Conservation (phyloP, 1,140 invertebrate species). For the Armadillidium nasatum region DNA sequence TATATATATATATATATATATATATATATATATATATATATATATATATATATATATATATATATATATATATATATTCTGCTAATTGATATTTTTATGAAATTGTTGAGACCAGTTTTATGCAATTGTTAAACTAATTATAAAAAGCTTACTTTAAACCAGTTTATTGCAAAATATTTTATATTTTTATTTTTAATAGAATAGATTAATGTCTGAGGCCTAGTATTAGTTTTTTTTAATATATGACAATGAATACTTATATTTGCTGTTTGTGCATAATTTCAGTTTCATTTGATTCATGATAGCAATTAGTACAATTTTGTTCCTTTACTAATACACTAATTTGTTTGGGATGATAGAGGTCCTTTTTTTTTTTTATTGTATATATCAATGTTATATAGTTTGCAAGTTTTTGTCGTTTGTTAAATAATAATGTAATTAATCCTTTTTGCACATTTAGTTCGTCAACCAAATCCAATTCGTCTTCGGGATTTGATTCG, state of each 20-base stretch:
- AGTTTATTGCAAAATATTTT: not conserved
- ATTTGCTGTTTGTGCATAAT: not conserved
- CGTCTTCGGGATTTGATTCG: constrained; percentile 90
- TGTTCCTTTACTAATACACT: constrained; percentile 2
- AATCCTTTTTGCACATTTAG: constrained; percentile 26
- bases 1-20: no score
- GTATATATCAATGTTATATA: not conserved
- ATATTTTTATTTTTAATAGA: not conserved
- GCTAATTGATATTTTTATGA: not conserved
- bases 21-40: not conserved
- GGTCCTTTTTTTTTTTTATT: not conserved
- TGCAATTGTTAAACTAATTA: not conserved
- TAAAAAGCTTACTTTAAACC: no score
- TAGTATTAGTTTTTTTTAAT: not conserved
- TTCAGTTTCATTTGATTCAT: not conserved
- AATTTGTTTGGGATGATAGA: constrained; percentile 7
- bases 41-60: no score
- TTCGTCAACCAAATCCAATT: constrained; percentile 73
- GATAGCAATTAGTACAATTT: not conserved
- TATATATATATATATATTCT: not conserved
- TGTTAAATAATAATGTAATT: not conserved
- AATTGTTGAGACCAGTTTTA: not conserved
- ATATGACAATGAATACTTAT: not conserved
- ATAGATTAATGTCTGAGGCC: not conserved
- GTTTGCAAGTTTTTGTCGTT: not conserved